Evolutionary conservation across 2,113 vertebrate species (phyloP).

Genomic region (Meriones unguiculatus): DNA sequence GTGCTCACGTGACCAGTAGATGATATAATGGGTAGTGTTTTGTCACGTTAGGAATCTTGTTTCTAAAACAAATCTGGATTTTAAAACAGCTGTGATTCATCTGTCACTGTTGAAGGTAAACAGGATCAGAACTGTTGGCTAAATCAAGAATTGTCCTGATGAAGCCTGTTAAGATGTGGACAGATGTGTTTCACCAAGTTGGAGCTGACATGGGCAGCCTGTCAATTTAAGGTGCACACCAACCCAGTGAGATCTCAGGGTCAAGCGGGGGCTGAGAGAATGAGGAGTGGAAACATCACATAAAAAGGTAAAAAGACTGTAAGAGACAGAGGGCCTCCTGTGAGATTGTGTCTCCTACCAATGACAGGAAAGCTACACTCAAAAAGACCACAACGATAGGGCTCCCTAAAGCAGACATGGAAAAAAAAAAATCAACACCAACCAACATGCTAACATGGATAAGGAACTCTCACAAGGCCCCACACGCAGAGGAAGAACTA

Average conservation of each 20-base stretch:
- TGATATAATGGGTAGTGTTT: neutral
- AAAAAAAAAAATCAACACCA: neutral
- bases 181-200: neutral
- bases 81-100: neutral
- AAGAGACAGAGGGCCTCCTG: neutral
- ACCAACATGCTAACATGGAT: neutral
- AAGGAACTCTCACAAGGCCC: neutral
- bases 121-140: neutral
- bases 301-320: neutral
- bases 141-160: neutral
- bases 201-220: neutral
- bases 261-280: neutral
- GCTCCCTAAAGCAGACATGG: neutral
- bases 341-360: neutral
- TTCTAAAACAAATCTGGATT: conserved; percentile 42
- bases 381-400: too few species aligned
- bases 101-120: neutral
- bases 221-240: neutral
- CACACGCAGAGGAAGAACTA: neutral
- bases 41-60: neutral
- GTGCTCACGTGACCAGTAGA: neutral
- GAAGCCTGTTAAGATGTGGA: neutral
- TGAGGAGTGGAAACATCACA: neutral
- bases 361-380: neutral
- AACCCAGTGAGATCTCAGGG: neutral